Base-by-base conservation (phyloP, 2,113 vertebrate species). In the Arvicanthis niloticus region DNA sequence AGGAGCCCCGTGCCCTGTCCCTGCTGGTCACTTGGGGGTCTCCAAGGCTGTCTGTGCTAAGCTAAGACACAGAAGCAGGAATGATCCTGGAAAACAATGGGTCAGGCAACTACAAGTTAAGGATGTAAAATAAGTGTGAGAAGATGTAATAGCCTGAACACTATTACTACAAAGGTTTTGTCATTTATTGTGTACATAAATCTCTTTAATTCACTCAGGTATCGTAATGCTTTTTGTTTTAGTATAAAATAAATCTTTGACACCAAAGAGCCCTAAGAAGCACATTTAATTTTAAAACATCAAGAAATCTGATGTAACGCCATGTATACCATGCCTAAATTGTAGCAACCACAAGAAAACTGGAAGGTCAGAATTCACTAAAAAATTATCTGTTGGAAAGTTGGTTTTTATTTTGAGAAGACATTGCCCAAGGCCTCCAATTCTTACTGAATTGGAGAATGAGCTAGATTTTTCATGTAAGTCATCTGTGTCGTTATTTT, bases 191-290 rank as follows among this genome's bases (percentile, higher is more conserved):
- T 75, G 13, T 82, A 29, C 76, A 22, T 80, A 77, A 87, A 89
- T 65, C 86, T 89, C 82, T 78, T 85, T 37, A 77, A 65, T 70
- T 94, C 67, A 92, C 42, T 89, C 40, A 82, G 29, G 8, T 70
- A n/a, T 91, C 67, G 65, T 40, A 82, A 75, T 72, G 19, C 10
- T 89, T 95, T 88, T 72, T 86, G 81, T 81, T 96, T 91, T 67
- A 82, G 70, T 93, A 72, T 40, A 65, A 96, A 94, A 85, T 84
- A 95, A 81, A 92, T n/a, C 19, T 91, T 91, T 76, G 42, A 86
- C 78, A 89, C 37, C 45, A 68, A n/a, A 65, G 51, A 72, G 65
- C 62, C 89, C 68, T 75, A 95, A 93, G 89, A 88, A 40, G 4
- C 5, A 11, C 34, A 48, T 24, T 88, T 90, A 88, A 45, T 90